Conservation (phyloP, 1,140 invertebrate genomes). For the Drosophila navojoa region DNA sequence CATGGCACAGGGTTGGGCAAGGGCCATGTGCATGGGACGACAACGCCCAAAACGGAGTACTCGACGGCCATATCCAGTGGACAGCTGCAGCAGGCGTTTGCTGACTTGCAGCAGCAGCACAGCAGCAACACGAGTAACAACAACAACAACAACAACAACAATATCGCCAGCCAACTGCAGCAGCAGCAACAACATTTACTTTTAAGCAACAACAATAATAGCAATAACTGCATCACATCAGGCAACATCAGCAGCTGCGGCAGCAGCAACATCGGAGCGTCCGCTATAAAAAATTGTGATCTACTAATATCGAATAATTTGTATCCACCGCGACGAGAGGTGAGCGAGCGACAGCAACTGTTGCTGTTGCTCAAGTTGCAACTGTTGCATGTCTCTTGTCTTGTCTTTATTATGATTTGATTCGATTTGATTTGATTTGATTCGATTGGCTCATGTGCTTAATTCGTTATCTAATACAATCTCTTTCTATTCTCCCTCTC, state of each 20-base stretch:
- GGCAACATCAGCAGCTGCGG: conserved; percentile 33
- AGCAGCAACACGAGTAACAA: conserved; percentile 37
- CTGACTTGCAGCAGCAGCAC: conserved; percentile 65
- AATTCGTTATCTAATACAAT: not conserved
- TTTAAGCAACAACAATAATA: conserved; percentile 83
- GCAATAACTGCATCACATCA: conserved; percentile 75
- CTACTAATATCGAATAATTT: conserved; percentile 83
- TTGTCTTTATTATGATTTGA: conserved; percentile 2
- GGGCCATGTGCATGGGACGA: conserved; percentile 62
- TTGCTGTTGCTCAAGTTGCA: not conserved
- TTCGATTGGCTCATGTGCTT: not conserved
- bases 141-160: conserved; percentile 29
- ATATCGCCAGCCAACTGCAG: conserved; percentile 37
- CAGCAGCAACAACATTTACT: conserved; percentile 69
- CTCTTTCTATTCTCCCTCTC: not conserved
- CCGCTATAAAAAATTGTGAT: conserved; percentile 82
- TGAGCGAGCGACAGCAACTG: conserved; percentile 37
- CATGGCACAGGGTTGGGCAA: not conserved
- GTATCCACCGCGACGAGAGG: conserved; percentile 83
- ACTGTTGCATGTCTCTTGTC: not conserved
- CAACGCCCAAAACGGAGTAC: conserved; percentile 77
- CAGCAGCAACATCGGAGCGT: conserved; percentile 48
- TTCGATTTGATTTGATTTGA: too few relatives aligned
- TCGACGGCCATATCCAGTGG: conserved; percentile 77
- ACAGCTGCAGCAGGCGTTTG: conserved; percentile 75